These are phyloP conservation scores for Scaptomyza flava DNA, from an alignment of 2,888 invertebrate genomes.

Conservation along the genomic window DNA sequence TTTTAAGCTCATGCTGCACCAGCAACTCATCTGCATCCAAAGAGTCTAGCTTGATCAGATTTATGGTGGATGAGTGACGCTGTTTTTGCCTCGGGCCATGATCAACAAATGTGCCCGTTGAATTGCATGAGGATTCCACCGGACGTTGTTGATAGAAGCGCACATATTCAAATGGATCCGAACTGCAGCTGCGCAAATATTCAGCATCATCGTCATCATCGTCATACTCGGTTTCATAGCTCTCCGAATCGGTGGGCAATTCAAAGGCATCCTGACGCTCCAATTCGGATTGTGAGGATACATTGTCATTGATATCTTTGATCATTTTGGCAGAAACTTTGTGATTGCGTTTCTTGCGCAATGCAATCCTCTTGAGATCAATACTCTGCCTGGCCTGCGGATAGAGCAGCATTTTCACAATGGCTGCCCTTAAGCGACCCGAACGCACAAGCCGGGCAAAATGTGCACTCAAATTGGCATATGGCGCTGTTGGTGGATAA, in stretches of 20 bases:
- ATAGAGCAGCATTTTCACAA: constrained; percentile 91
- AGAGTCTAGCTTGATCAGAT: constrained; percentile 81
- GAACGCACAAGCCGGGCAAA: constrained; percentile 90
- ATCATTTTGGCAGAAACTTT: constrained; percentile 84
- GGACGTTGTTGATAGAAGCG: constrained; percentile 87
- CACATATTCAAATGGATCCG: constrained; percentile 88
- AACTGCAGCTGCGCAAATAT: constrained; percentile 84
- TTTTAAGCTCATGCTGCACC: constrained; percentile 63
- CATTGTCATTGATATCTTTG: constrained; percentile 82
- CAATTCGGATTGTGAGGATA: constrained; percentile 77
- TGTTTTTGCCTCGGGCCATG: constrained; percentile 77
- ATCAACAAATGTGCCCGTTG: constrained; percentile 85
- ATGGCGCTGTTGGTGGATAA: constrained; percentile 91
- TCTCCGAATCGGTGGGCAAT: constrained; percentile 84
- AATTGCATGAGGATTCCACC: constrained; percentile 69
- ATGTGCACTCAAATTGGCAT: constrained; percentile 90
- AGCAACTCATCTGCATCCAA: constrained; percentile 48
- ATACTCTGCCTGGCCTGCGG: constrained; percentile 86
- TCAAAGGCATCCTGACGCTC: constrained; percentile 87
- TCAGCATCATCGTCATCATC: constrained; percentile 80
- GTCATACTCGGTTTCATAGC: constrained; percentile 84
- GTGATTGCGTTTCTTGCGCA: constrained; percentile 84
- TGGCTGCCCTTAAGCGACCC: constrained; percentile 89
- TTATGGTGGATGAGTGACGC: constrained; percentile 80
- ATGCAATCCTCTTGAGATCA: constrained; percentile 85